phyloP scores from a whole-genome alignment of 2,888 invertebrate species.

The Amiota mariae region DNA sequence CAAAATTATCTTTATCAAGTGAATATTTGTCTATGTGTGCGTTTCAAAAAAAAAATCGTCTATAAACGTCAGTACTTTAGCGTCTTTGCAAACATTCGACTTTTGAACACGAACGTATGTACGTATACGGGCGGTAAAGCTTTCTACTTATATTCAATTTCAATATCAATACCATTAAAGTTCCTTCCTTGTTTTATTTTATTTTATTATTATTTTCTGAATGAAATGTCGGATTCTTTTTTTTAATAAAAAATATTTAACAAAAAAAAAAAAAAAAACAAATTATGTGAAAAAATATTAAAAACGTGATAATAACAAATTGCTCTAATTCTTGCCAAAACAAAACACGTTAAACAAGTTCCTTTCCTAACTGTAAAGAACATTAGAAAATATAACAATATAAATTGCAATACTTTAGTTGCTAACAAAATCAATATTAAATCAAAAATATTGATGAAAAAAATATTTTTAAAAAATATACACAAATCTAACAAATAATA shows the following conservation, averaged over 20 bases:
- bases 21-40: neutral
- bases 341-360: conserved; percentile 11
- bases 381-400: conserved; percentile 1
- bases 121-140: neutral
- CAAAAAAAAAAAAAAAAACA: neutral
- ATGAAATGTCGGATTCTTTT: neutral
- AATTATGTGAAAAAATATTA: conserved; percentile 13
- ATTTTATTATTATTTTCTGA: neutral
- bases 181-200: no score
- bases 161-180: conserved; percentile 17
- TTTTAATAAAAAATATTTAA: neutral
- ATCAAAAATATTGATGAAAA: neutral
- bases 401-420: conserved; percentile 1
- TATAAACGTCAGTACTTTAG: conserved; percentile 60
- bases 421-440: conserved; percentile 1
- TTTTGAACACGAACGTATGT: conserved; percentile 39
- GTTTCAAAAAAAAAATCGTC: conserved; percentile 31
- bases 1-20: neutral
- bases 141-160: neutral
- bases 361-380: neutral
- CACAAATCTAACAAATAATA: neutral
- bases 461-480: neutral
- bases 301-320: neutral
- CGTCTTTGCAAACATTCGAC: conserved; percentile 59
- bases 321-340: conserved; percentile 37